A percentile compares a stretch with the other conserved stretches of the same genome.
These are phyloP conservation scores for Zapornia atra DNA, from an alignment of 2,113 vertebrate species.

Conservation along the genomic window DNA sequence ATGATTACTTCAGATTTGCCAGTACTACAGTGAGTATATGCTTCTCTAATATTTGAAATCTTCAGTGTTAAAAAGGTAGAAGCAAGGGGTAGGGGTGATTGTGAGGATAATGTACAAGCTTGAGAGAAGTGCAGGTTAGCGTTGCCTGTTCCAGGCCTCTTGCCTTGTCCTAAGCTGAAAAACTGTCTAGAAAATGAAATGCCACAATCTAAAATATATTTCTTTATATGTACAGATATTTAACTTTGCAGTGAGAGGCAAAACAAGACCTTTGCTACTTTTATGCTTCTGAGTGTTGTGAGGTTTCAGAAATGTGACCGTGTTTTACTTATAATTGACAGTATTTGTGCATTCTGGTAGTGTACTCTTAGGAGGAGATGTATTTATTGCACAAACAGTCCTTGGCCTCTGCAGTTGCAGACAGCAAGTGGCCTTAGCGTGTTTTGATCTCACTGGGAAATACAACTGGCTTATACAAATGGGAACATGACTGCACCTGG, in stretches of 20 bases:
- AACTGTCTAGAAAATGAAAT: not conserved
- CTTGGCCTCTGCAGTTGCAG: not conserved
- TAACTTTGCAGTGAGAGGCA: not conserved
- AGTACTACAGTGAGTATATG: constrained; percentile 89
- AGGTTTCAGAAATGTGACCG: not conserved
- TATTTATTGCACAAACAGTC: not conserved
- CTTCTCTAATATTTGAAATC: not conserved
- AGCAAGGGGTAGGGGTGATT: not conserved
- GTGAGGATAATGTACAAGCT: not conserved
- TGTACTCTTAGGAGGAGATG: not conserved
- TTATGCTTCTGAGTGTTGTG: not conserved
- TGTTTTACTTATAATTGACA: not conserved
- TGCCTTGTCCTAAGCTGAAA: not conserved
- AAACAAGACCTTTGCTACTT: not conserved
- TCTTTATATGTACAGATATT: not conserved
- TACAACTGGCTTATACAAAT: not conserved
- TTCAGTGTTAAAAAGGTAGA: not conserved
- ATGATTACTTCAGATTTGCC: constrained; percentile 98
- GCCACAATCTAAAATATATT: not conserved
- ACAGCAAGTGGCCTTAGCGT: not conserved
- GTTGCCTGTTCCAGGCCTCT: not conserved
- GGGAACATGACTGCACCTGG: not conserved
- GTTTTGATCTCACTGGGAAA: not conserved
- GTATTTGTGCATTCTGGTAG: not conserved
- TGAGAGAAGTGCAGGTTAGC: not conserved